Conservation (phyloP, 2,888 invertebrate species). For the Crematogaster levior region DNA sequence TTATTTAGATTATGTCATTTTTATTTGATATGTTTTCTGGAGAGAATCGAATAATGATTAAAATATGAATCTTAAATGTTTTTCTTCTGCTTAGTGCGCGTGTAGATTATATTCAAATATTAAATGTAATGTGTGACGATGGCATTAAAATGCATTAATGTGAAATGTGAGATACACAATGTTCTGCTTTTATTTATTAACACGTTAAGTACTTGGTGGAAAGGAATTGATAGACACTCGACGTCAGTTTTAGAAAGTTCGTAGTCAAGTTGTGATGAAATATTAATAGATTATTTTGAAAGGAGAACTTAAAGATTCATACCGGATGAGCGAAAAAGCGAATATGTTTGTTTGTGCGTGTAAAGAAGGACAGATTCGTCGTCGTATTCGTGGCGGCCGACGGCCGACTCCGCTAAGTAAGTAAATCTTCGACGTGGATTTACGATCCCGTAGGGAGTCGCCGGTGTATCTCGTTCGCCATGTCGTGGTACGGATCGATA, state of each 20-base stretch:
- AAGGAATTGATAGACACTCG: neutral
- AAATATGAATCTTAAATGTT: neutral
- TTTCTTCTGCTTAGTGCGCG: neutral
- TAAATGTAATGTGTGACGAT: neutral
- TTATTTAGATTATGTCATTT: neutral
- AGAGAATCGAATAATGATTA: neutral
- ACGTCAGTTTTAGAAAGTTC: neutral
- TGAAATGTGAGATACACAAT: neutral
- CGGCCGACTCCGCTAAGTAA: constrained; percentile 57
- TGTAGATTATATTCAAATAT: neutral
- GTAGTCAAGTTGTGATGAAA: neutral
- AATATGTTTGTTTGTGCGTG: constrained; percentile 31
- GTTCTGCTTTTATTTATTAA: neutral
- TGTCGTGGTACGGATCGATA: constrained; percentile 58
- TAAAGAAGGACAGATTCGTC: constrained; percentile 60
- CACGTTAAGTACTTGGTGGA: neutral
- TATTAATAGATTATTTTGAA: no score
- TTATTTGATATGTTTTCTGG: neutral
- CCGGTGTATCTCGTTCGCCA: constrained; percentile 55
- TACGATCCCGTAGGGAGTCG: constrained; percentile 61
- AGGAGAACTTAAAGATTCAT: neutral
- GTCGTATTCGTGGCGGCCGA: constrained; percentile 36
- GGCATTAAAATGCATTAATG: neutral
- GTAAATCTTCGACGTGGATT: constrained; percentile 72
- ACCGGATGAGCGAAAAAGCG: constrained; percentile 5